A percentile compares a stretch with the other conserved stretches of the same genome.
These are phyloP conservation scores for Lagocephalus sceleratus DNA, from an alignment of 2,797 vertebrate species.

Conservation along the genomic window DNA sequence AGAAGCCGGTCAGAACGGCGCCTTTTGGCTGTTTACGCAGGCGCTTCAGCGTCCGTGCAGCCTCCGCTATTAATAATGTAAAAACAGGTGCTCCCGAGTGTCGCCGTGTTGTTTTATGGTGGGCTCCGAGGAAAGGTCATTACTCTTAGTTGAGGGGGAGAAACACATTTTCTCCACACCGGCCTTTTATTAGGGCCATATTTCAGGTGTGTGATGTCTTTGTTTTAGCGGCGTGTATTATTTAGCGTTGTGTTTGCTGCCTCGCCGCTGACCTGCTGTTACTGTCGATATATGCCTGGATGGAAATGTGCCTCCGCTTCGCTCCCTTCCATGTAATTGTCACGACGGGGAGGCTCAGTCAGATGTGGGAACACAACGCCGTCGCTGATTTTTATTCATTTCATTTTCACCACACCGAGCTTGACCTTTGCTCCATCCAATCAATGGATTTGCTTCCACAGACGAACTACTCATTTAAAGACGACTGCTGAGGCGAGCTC, in stretches of 20 bases:
- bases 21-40: neutral
- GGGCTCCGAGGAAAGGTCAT: slow-evolving; percentile 45
- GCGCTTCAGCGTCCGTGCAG: slow-evolving; percentile 19
- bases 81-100: slow-evolving; percentile 51
- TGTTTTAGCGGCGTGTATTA: slow-evolving; percentile 60
- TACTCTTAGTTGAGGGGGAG: slow-evolving; percentile 43
- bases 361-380: slow-evolving; percentile 58
- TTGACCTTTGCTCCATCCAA: slow-evolving; percentile 59
- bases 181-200: slow-evolving; percentile 56
- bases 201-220: slow-evolving; percentile 58
- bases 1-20: too few relatives aligned
- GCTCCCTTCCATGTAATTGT: slow-evolving; percentile 60
- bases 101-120: slow-evolving; percentile 44
- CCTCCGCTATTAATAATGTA: slow-evolving; percentile 52
- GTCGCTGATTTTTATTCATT: slow-evolving; percentile 61
- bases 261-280: slow-evolving; percentile 57
- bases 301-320: slow-evolving; percentile 52
- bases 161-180: slow-evolving; percentile 35
- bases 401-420: slow-evolving; percentile 39
- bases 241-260: slow-evolving; percentile 59
- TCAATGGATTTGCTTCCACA: slow-evolving; percentile 47
- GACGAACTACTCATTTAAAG: slow-evolving; percentile 35
- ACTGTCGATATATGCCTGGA: slow-evolving; percentile 54
- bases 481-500: slow-evolving; percentile 13
- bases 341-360: slow-evolving; percentile 37